Percentiles rank a stretch among this genome's conserved stretches.
Evolutionary conservation across 2,797 vertebrate species (phyloP).

Genomic region (Cryptoblepharus egeriae): DNA sequence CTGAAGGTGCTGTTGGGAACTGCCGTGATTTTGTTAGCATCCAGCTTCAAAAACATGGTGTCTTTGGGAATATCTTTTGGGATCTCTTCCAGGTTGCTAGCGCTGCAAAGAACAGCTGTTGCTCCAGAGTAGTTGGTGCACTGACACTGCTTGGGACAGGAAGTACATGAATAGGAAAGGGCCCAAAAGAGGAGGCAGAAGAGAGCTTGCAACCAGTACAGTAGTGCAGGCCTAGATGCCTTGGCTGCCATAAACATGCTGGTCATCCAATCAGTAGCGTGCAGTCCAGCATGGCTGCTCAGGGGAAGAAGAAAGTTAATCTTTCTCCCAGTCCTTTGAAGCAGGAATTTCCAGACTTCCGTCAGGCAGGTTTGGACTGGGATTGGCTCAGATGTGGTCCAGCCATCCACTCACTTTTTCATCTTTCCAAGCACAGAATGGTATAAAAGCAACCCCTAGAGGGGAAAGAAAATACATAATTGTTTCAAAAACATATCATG

Average conservation of each 20-base stretch:
- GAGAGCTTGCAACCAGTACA: conserved; percentile 46
- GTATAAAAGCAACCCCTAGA: conserved; percentile 9
- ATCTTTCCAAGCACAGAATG: conserved; percentile 16
- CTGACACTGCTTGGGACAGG: conserved; percentile 87
- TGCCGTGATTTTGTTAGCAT: conserved; percentile 89
- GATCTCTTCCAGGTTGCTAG: conserved; percentile 86
- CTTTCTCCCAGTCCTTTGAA: conserved; percentile 18
- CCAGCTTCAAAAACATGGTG: conserved; percentile 85
- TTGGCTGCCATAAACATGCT: conserved; percentile 52
- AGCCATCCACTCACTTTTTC: background rate
- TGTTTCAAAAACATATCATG: background rate
- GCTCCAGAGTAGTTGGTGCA: conserved; percentile 84
- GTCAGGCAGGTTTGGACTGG: background rate
- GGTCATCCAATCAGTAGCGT: background rate
- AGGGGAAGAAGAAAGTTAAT: rapidly evolving
- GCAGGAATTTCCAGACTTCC: background rate
- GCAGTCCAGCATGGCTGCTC: conserved; percentile 34
- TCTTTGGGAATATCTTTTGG: conserved; percentile 87
- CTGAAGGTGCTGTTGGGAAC: conserved; percentile 90
- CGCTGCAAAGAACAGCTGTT: conserved; percentile 88
- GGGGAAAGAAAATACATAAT: conserved; percentile 32
- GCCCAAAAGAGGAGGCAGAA: conserved; percentile 74
- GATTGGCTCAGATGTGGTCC: background rate
- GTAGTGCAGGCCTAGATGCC: conserved; percentile 34
- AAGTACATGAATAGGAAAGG: conserved; percentile 65